Evolutionary conservation across 1,140 invertebrate genomes (phyloP), one percentile per base, ranked within the genome.

Genomic region (Sarcophaga peregrina): DNA sequence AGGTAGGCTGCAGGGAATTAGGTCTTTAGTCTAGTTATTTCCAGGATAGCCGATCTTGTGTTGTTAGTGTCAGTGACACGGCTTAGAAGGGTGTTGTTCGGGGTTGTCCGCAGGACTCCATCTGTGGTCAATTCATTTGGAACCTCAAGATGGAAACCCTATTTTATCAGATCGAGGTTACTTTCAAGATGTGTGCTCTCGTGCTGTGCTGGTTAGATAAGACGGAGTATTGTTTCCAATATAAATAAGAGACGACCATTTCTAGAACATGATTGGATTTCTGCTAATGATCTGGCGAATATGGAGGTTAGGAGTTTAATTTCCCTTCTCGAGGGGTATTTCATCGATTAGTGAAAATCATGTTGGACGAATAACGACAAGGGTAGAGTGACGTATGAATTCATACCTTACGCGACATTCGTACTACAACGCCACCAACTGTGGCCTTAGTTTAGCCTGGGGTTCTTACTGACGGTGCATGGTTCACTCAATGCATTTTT

Each of bases 141-240:
- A 87, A 88, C 45, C 52, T 87, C 0, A 82, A 83, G 84, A 85
- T 87, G 83, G 85, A 87, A 84, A 82, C 82, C 0, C 2, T 87
- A 6, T 20, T 86, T 58, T 15, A 25, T 13, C 13, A 20, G 3
- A 15, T 86, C 1, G 68, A 80, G 0, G 0, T 11, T 8, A 58
- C 74, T 0, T 83, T 54, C 46, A 81, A 84, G 11, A 80, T 80
- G 13, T 82, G 86, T 17, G 85, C 85, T 80, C 45, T 74, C 84
- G 86, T 48, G 17, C 3, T 8, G 80, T 83, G 5, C 1, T 87
- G 2, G 85, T 45, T 82, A n/a, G 83, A 82, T 11, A 20, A 54
- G 76, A 37, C 20, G 25, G 15, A 46, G 0, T 15, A 73, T 72
- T 10, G 20, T 15, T 92, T 91, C 17, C 50, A 81, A 68, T 11